A percentile compares a stretch with the other conserved stretches of the same genome.
Conservation (phyloP, 1,140 invertebrate genomes). For the Procambarus clarkii region DNA sequence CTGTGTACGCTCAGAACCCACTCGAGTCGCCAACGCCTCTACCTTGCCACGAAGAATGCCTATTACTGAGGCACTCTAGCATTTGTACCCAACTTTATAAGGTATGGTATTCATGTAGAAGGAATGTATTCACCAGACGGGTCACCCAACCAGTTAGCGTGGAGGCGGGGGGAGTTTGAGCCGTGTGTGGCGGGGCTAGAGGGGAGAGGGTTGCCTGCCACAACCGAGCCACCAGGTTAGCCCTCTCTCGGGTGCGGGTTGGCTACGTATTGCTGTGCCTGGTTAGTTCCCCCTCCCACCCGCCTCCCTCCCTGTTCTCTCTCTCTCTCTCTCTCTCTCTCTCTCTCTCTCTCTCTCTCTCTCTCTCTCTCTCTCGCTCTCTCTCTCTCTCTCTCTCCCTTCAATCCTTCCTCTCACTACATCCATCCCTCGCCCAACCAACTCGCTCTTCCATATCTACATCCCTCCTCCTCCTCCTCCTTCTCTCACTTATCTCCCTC, state of each 20-base stretch:
- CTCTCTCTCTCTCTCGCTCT: too few species aligned
- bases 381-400: background rate
- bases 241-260: background rate
- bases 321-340: background rate
- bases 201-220: background rate
- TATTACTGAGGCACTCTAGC: slow-evolving; percentile 29
- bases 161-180: background rate
- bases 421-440: background rate
- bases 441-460: too few species aligned
- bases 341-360: background rate
- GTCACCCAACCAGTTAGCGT: slow-evolving; percentile 24
- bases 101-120: slow-evolving; percentile 56
- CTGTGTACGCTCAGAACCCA: background rate
- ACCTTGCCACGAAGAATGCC: background rate
- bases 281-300: background rate
- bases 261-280: background rate
- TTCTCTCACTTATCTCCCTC: background rate
- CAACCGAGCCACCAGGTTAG: background rate
- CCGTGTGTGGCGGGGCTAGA: background rate
- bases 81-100: slow-evolving; percentile 52
- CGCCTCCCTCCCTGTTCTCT: background rate
- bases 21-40: background rate
- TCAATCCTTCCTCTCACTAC: background rate
- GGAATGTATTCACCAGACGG: slow-evolving; percentile 54
- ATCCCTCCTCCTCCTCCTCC: background rate